These are phyloP conservation scores for Uloborus plumipes DNA, from an alignment of 2,888 invertebrate genomes.

Conservation along the genomic window DNA sequence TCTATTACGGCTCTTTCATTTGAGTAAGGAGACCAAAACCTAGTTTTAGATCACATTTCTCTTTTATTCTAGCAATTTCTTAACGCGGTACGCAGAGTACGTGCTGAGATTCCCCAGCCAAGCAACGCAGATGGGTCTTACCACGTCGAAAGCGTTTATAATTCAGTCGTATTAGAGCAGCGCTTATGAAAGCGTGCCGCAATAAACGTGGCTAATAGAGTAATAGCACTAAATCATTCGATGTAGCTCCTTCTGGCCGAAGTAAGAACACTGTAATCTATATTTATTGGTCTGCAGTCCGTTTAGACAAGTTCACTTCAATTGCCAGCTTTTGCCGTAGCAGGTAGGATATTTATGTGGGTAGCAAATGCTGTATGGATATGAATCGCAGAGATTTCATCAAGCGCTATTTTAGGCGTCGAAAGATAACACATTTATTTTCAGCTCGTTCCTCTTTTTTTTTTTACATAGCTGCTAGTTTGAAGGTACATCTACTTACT, in stretches of 20 bases:
- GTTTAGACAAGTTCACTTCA: conserved; percentile 2
- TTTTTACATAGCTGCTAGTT: no score
- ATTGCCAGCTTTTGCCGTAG: neutral
- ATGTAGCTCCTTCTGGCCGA: neutral
- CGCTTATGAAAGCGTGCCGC: conserved; percentile 15
- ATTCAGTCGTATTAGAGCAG: conserved; percentile 13
- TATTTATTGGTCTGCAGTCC: neutral
- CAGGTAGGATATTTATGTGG: neutral
- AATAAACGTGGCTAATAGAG: conserved; percentile 33
- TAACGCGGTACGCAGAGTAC: neutral
- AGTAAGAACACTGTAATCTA: neutral
- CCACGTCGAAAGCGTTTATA: conserved; percentile 43
- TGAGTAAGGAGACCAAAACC: neutral
- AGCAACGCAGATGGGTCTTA: conserved; percentile 18
- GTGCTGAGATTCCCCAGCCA: conserved; percentile 25
- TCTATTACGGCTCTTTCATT: neutral
- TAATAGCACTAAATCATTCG: conserved; percentile 14
- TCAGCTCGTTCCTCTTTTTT: no score
- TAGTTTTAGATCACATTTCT: neutral
- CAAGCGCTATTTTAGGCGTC: no score
- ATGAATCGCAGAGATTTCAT: neutral
- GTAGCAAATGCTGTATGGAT: neutral
- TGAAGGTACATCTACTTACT: no score
- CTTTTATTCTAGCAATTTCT: neutral
- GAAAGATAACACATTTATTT: no score